Evolutionary conservation across 2,113 vertebrate species (phyloP), one percentile per base, ranked within the genome.

Genomic region (Copsychus sechellarum): DNA sequence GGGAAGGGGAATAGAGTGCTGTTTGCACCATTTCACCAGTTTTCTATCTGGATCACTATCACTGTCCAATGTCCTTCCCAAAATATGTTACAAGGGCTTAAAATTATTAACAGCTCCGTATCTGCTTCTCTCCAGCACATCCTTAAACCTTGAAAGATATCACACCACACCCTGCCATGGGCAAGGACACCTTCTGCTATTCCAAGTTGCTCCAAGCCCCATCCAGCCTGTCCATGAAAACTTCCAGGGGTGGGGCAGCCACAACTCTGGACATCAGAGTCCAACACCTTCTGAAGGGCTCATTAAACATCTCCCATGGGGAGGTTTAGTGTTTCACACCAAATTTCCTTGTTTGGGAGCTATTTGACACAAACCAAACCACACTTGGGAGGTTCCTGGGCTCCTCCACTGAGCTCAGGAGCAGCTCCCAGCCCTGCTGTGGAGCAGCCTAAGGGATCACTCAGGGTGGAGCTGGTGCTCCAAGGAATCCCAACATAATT

Each of bases 81-180:
- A 36, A 38, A 70, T 0, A 0, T 7, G 4, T 60, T 14, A 50
- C 15, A 67, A 18, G 24, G 3, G 7, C 19, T 51, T 38, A 24
- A 61, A 87, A 42, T 3, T 56, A 5, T 56, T 15, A 25, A 20
- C 15, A 62, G 20, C 40, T 73, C n/a, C 33, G 5, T 26, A 31
- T 65, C 47, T 74, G 9, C 45, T 84, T 51, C 33, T 62, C n/a
- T 43, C 16, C 25, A 71, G 23, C 19, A 23, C 36, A 45, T 45
- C 34, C 14, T 36, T 34, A 80, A 60, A 48, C 17, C 22, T 23
- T 60, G 25, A 11, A 15, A 70, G 14, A 24, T 7, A 25, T 1
- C 17, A 65, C 42, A 47, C 12, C 50, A 48, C 3, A 0, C 11
- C 17, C 18, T 67, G 62, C 34, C 62, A 18, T 15, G 26, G 62